Conservation (phyloP, 1,140 invertebrate species). For the Harpegnathos saltator region DNA sequence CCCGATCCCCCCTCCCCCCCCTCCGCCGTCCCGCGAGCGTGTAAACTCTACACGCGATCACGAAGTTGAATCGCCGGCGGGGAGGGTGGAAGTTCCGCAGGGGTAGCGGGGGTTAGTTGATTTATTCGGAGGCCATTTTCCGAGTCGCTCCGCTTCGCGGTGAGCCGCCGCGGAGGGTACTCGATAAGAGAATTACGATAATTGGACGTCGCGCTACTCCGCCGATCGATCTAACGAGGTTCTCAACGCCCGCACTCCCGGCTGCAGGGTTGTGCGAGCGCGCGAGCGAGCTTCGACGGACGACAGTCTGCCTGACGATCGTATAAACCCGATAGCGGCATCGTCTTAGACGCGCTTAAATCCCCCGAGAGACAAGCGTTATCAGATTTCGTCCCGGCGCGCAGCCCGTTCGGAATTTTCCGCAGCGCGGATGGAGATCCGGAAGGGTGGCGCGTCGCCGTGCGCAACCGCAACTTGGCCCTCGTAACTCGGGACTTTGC, state of each 20-base stretch:
- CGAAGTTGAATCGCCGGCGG: constrained; percentile 64
- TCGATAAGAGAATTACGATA: constrained; percentile 75
- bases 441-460: neutral
- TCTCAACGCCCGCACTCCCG: constrained; percentile 55
- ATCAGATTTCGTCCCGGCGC: constrained; percentile 35
- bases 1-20: constrained; percentile 44
- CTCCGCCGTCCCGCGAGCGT: neutral
- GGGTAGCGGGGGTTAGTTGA: no score
- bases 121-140: constrained; percentile 73
- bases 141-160: constrained; percentile 61
- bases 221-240: constrained; percentile 71
- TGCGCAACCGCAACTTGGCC: neutral
- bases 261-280: neutral
- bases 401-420: constrained; percentile 43
- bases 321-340: constrained; percentile 46
- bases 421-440: constrained; percentile 15
- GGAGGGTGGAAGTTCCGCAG: constrained; percentile 45
- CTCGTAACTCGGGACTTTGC: neutral
- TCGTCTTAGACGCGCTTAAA: constrained; percentile 35
- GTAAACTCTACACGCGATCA: constrained; percentile 67
- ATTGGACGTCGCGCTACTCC: constrained; percentile 68
- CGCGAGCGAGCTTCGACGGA: constrained; percentile 10
- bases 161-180: constrained; percentile 46
- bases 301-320: constrained; percentile 27
- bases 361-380: constrained; percentile 39